Conservation (phyloP, 2,113 vertebrate species). For the Laterallus jamaicensis region DNA sequence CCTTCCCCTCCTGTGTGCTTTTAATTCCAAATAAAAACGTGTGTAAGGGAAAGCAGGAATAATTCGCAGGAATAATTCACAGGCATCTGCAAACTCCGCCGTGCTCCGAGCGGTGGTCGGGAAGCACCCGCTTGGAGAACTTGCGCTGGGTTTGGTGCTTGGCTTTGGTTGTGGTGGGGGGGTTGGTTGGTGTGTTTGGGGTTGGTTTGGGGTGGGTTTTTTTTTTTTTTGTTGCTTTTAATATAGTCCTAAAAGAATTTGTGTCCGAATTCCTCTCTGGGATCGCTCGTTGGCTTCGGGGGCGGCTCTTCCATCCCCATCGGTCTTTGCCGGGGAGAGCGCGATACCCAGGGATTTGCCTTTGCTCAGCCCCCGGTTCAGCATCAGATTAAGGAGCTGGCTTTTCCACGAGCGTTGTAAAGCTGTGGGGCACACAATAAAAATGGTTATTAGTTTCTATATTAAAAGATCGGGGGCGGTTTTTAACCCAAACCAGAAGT, state of each 20-base stretch:
- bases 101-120: not conserved
- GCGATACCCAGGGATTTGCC: not conserved
- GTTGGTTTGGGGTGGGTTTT: not conserved
- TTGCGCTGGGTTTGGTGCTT: not conserved
- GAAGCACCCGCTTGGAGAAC: not conserved
- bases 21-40: not conserved
- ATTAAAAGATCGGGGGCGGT: slow-evolving; percentile 42
- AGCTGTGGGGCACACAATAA: slow-evolving; percentile 43
- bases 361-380: not conserved
- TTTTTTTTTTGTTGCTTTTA: not conserved
- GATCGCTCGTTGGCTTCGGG: not conserved
- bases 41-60: not conserved
- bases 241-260: slow-evolving; percentile 43
- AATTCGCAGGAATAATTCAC: not conserved
- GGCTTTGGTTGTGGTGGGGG: too few species aligned
- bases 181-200: too few species aligned
- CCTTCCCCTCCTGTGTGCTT: not conserved
- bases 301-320: not conserved
- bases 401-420: not conserved
- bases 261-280: slow-evolving; percentile 2
- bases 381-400: not conserved
- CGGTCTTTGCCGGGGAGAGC: not conserved
- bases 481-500: slow-evolving; percentile 59
- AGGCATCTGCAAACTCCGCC: not conserved
- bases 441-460: slow-evolving; percentile 37